phyloP scores from a whole-genome alignment of 2,888 invertebrate genomes.

The Stratiomys singularior region DNA sequence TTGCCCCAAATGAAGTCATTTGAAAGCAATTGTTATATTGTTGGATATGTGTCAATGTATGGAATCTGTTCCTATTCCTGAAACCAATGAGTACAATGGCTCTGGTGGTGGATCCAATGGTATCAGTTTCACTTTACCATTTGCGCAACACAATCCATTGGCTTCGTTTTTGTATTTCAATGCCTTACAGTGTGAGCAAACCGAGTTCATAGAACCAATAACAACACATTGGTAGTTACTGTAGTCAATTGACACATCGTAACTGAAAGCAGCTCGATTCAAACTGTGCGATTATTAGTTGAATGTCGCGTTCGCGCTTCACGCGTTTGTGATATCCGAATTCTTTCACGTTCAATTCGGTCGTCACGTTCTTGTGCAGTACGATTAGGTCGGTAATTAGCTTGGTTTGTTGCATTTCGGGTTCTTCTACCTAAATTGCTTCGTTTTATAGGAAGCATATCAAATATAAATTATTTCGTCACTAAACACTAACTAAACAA shows the following conservation, averaged over 20 bases:
- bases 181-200: slow-evolving; percentile 13
- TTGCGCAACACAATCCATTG: slow-evolving; percentile 36
- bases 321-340: slow-evolving; percentile 56
- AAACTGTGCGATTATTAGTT: slow-evolving; percentile 34
- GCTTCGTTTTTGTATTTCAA: slow-evolving; percentile 35
- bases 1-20: slow-evolving; percentile 40
- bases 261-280: slow-evolving; percentile 40
- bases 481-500: background rate
- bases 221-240: slow-evolving; percentile 21
- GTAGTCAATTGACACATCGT: slow-evolving; percentile 41
- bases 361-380: slow-evolving; percentile 57
- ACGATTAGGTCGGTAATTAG: slow-evolving; percentile 57
- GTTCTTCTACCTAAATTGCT: slow-evolving; percentile 14
- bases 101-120: slow-evolving; percentile 33
- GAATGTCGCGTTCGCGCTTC: slow-evolving; percentile 53
- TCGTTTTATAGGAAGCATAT: background rate
- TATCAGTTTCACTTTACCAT: slow-evolving; percentile 39
- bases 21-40: slow-evolving; percentile 36
- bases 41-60: slow-evolving; percentile 19
- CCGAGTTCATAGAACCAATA: slow-evolving; percentile 17
- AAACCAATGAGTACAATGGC: slow-evolving; percentile 25
- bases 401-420: slow-evolving; percentile 51
- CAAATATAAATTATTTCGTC: slow-evolving; percentile 1
- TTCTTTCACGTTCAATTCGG: slow-evolving; percentile 56
- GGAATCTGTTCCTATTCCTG: slow-evolving; percentile 1